phyloP scores from a whole-genome alignment of 2,797 vertebrate species.

The Austrolebias charrua region DNA sequence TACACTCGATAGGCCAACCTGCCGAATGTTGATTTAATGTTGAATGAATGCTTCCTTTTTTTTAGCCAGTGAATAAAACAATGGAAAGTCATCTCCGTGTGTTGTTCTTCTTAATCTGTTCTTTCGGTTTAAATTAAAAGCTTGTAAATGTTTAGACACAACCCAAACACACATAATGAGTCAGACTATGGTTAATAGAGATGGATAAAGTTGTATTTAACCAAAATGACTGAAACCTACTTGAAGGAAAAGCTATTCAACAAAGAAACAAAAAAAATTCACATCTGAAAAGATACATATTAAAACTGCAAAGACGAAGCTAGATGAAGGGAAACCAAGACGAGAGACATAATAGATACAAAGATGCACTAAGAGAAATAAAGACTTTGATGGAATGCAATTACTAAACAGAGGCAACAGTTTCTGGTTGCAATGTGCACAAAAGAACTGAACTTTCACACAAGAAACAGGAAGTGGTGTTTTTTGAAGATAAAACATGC shows the following conservation, averaged over 20 bases:
- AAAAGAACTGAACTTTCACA: not conserved
- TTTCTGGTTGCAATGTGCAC: not conserved
- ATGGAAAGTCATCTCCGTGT: conserved; percentile 57
- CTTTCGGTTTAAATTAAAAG: not conserved
- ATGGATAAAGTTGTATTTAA: not conserved
- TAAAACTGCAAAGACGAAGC: not conserved
- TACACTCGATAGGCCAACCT: conserved; percentile 81
- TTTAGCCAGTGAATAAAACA: conserved; percentile 98
- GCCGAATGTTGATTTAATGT: conserved; percentile 95
- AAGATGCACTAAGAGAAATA: not conserved
- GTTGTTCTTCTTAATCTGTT: not conserved
- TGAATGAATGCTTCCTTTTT: conserved; percentile 99
- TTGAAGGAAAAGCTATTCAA: not conserved
- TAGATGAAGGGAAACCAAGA: too few relatives aligned
- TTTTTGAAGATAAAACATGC: too few relatives aligned
- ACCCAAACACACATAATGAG: too few relatives aligned
- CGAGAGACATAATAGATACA: not conserved
- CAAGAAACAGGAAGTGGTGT: conserved; percentile 1
- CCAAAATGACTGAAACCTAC: too few relatives aligned
- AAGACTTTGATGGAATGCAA: not conserved
- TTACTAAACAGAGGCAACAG: not conserved
- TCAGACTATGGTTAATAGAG: not conserved
- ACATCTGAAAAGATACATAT: too few relatives aligned
- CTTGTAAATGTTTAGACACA: not conserved
- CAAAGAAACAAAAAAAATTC: too few relatives aligned